Evolutionary conservation across 2,113 vertebrate genomes (phyloP), one percentile per base, ranked within the genome.

Genomic region (Maylandia zebra): DNA sequence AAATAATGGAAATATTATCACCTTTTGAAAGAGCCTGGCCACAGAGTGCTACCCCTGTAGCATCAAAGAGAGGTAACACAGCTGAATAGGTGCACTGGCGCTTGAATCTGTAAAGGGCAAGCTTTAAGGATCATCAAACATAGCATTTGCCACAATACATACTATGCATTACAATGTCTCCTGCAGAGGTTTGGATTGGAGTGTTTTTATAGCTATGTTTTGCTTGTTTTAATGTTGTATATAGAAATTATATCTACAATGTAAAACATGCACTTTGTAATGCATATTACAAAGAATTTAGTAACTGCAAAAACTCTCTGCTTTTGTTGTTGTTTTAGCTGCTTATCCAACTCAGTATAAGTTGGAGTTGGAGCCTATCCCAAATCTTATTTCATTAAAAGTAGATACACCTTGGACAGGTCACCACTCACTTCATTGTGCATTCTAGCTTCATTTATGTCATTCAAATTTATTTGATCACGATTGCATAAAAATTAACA

Each of bases 21-120:
- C 84, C 81, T 86, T 88, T 93, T 34, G 69, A 90, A 90, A 69
- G 84, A 86, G 64, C 81, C 79, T 74, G 59, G 38, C 81, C 83
- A 76, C 32, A 82, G 32, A 45, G n/a, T 59, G 83, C n/a, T 45
- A 48, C 53, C 88, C 52, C 74, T 57, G 86, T 80, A 79, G 80
- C 81, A 89, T 83, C 82, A 82, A 69, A n/a, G 17, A 32, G 61
- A 64, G 85, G 59, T 34, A 86, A 69, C 16, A 56, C 74, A 79
- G 88, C 82, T 84, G 92, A 89, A 89, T 57, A 86, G 87, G 86
- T 81, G 86, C 89, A 88, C 53, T 85, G 87, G 88, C 5, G 86
- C 93, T 91, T 93, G 86, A 85, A 86, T 92, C 41, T 64, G 74
- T 41, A 95, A 96, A 95, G 92, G 93, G 85, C 92, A 95, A 88